Evolutionary conservation across 2,888 invertebrate species (phyloP).

Genomic region (Cheilosia grossa): DNA sequence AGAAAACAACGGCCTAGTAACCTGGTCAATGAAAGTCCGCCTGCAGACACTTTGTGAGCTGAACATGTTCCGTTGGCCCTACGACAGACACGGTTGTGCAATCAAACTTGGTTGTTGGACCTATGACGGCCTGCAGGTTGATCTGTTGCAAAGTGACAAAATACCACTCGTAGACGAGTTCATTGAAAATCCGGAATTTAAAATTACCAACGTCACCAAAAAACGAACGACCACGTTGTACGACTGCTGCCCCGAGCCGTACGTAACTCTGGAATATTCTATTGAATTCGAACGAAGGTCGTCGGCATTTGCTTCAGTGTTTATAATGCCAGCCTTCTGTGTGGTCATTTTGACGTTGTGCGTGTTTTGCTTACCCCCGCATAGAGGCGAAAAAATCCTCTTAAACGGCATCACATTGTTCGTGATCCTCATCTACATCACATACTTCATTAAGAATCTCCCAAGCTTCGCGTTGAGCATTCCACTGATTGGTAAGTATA

Average conservation of each 20-base stretch:
- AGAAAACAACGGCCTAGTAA: conserved; percentile 83
- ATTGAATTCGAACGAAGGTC: conserved; percentile 84
- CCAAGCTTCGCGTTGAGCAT: conserved; percentile 81
- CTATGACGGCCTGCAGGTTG: conserved; percentile 86
- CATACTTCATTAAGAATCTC: conserved; percentile 85
- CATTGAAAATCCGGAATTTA: conserved; percentile 78
- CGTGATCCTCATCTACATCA: conserved; percentile 85
- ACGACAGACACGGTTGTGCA: conserved; percentile 87
- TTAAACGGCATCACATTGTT: conserved; percentile 85
- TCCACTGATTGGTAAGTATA: conserved; percentile 81
- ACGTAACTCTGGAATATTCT: conserved; percentile 84
- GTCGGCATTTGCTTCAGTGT: conserved; percentile 85
- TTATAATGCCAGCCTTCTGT: conserved; percentile 85
- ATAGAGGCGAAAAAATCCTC: conserved; percentile 86
- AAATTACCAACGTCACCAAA: conserved; percentile 82
- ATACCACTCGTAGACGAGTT: conserved; percentile 78
- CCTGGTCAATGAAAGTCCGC: conserved; percentile 88
- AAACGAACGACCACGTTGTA: conserved; percentile 80
- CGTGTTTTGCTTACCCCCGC: conserved; percentile 86
- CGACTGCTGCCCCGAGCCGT: conserved; percentile 85
- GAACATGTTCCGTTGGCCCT: conserved; percentile 89
- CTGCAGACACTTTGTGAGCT: conserved; percentile 86
- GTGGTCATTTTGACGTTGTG: conserved; percentile 85
- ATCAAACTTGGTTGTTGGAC: conserved; percentile 90
- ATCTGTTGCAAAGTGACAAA: conserved; percentile 80